These are phyloP conservation scores for Drosophila setifemur DNA, from an alignment of 1,140 invertebrate species.

Conservation along the genomic window DNA sequence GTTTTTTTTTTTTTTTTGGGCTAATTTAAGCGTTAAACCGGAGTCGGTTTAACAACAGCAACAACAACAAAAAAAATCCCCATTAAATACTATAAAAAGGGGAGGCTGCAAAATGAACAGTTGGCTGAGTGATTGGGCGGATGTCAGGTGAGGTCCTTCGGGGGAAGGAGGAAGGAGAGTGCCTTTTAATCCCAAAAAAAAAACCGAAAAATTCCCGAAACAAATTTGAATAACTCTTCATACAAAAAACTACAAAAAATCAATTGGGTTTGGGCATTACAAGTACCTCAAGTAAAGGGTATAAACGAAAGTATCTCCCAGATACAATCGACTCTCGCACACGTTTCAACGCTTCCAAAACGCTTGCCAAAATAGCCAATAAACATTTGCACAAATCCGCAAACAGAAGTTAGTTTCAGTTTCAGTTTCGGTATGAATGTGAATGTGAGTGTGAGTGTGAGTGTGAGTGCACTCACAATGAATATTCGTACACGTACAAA, in stretches of 20 bases:
- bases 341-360: constrained; percentile 15
- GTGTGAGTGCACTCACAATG: background rate
- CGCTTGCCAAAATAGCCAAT: constrained; percentile 32
- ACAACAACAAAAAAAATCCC: background rate
- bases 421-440: constrained; percentile 7
- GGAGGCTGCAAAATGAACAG: constrained; percentile 56
- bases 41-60: too few species aligned
- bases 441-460: background rate
- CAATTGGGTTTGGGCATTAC: too few species aligned
- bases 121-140: constrained; percentile 46
- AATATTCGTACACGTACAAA: constrained; percentile 53
- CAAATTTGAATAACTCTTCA: background rate
- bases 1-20: constrained; percentile 32
- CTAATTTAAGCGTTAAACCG: constrained; percentile 67
- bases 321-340: too few species aligned
- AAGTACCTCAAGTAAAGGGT: too few species aligned
- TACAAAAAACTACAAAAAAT: too few species aligned
- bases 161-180: background rate
- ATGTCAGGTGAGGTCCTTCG: constrained; percentile 12
- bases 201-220: background rate
- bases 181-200: constrained; percentile 15
- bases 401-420: background rate
- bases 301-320: too few species aligned
- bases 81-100: background rate
- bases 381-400: constrained; percentile 17